Conservation (phyloP, 2,888 invertebrate genomes). For the Oscheius onirici region DNA sequence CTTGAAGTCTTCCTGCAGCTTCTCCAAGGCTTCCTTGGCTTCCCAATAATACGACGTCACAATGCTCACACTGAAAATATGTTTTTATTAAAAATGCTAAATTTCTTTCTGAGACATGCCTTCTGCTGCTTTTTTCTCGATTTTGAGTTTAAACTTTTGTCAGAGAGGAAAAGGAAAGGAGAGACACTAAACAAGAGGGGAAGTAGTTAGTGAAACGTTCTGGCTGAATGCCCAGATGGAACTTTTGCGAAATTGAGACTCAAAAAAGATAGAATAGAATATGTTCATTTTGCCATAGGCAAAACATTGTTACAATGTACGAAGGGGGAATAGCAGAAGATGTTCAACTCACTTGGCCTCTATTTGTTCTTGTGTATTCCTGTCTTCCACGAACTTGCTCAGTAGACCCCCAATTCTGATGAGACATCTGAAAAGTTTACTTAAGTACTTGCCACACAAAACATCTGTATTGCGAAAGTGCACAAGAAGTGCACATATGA, state of each 20-base stretch:
- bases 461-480: neutral
- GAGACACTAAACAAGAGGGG: neutral
- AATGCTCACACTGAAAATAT: slow-evolving; percentile 18
- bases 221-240: neutral
- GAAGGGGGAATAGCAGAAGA: no score
- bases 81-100: no score
- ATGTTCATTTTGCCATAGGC: neutral
- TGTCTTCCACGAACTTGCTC: slow-evolving; percentile 11
- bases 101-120: no score
- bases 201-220: slow-evolving; percentile 12
- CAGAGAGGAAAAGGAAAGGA: no score
- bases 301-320: no score
- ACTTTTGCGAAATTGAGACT: no score
- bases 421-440: slow-evolving; percentile 10
- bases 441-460: neutral
- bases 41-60: slow-evolving; percentile 26
- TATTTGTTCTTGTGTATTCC: neutral
- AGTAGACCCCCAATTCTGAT: slow-evolving; percentile 17
- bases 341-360: slow-evolving; percentile 17
- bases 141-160: no score
- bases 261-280: neutral
- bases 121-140: no score
- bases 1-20: slow-evolving; percentile 9
- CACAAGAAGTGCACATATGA: slow-evolving; percentile 3
- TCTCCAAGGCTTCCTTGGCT: slow-evolving; percentile 12